These are phyloP conservation scores for Odontocerum albicorne DNA, from an alignment of 2,888 invertebrate genomes.

Conservation along the genomic window DNA sequence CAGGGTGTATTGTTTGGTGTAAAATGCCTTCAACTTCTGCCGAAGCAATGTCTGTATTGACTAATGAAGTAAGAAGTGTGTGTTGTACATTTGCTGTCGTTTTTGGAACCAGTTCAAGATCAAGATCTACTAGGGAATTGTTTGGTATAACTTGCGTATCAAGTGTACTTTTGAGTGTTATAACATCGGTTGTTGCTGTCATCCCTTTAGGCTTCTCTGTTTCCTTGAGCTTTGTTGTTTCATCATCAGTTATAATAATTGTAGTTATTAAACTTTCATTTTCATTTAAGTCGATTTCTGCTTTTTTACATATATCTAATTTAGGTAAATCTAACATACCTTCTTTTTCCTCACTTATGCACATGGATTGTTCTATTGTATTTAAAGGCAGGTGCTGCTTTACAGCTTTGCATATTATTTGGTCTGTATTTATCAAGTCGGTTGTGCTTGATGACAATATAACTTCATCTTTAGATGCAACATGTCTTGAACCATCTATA, in stretches of 20 bases:
- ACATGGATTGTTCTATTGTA: constrained; percentile 54
- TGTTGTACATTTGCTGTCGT: constrained; percentile 35
- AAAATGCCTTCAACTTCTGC: constrained; percentile 48
- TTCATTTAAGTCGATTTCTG: constrained; percentile 54
- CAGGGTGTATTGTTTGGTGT: constrained; percentile 44
- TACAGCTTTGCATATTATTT: constrained; percentile 41
- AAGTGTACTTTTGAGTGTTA: constrained; percentile 47
- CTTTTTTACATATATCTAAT: constrained; percentile 44
- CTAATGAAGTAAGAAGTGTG: constrained; percentile 31
- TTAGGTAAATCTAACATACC: constrained; percentile 43
- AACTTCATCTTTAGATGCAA: constrained; percentile 47
- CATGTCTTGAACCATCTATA: constrained; percentile 51
- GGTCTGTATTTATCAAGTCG: constrained; percentile 43
- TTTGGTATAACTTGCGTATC: constrained; percentile 46
- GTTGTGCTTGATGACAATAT: constrained; percentile 45
- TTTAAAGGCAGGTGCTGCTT: constrained; percentile 47
- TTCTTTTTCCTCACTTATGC: constrained; percentile 57
- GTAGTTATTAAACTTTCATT: constrained; percentile 60
- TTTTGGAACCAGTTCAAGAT: constrained; percentile 38
- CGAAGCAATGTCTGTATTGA: constrained; percentile 30
- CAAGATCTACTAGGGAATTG: constrained; percentile 41
- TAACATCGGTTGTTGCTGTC: constrained; percentile 43
- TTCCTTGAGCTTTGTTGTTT: constrained; percentile 55
- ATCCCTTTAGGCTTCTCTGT: constrained; percentile 40
- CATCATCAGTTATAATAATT: constrained; percentile 57